These are phyloP conservation scores for Pseudorectes ferrugineus DNA, from an alignment of 2,113 vertebrate species.

Conservation along the genomic window DNA sequence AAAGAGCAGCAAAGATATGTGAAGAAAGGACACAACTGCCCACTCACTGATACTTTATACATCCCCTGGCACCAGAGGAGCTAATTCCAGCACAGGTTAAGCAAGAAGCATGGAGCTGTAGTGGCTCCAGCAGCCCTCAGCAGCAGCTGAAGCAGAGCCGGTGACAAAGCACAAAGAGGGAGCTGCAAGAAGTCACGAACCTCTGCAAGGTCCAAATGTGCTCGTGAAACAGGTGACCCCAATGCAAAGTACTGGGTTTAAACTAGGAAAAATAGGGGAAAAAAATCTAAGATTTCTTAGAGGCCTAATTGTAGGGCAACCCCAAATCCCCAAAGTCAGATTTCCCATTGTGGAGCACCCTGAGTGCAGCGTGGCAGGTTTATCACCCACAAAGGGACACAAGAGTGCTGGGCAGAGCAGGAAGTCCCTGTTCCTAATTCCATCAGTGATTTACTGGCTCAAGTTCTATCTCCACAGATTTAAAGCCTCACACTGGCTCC, in stretches of 20 bases:
- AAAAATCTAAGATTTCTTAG: background rate
- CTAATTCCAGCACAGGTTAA: background rate
- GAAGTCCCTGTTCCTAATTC: background rate
- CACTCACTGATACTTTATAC: background rate
- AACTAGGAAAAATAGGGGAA: rapidly evolving
- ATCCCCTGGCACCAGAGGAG: background rate
- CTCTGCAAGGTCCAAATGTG: background rate
- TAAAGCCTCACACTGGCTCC: slow-evolving; percentile 5
- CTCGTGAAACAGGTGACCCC: background rate
- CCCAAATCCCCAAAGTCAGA: background rate
- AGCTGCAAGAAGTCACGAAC: background rate
- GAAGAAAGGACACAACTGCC: background rate
- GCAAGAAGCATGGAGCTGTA: background rate
- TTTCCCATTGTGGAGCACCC: background rate
- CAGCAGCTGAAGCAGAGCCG: background rate
- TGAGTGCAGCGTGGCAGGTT: background rate
- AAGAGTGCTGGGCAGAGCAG: background rate
- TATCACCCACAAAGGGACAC: background rate
- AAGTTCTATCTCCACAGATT: background rate
- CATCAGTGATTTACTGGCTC: background rate
- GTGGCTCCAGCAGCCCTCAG: background rate
- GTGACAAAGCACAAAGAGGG: rapidly evolving
- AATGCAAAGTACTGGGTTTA: background rate
- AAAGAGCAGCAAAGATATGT: background rate
- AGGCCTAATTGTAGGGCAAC: background rate